These are phyloP conservation scores for Matsumyia berberina DNA, from an alignment of 2,888 invertebrate genomes.

Conservation along the genomic window DNA sequence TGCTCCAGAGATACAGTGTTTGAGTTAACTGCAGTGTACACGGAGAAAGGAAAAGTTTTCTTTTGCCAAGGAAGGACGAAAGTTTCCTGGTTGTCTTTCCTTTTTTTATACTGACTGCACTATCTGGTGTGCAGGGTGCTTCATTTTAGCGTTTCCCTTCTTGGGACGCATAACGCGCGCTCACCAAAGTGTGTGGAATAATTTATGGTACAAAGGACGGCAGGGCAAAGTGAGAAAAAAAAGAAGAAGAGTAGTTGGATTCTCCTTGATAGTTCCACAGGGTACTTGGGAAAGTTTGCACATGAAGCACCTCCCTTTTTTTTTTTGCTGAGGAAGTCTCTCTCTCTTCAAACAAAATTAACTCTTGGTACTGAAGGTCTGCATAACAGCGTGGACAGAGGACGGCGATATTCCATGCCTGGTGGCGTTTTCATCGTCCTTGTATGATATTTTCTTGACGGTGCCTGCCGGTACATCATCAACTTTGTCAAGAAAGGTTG, in stretches of 20 bases:
- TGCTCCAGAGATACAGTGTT: conserved; percentile 3
- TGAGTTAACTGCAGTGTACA: conserved; percentile 49
- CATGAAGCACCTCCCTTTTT: conserved; percentile 71
- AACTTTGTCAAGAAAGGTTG: conserved; percentile 55
- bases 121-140: conserved; percentile 38
- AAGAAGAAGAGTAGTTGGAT: conserved; percentile 42
- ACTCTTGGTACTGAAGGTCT: conserved; percentile 58
- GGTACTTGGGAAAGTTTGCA: conserved; percentile 72
- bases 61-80: conserved; percentile 51
- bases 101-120: conserved; percentile 13
- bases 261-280: conserved; percentile 69
- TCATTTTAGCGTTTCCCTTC: not conserved
- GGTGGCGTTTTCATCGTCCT: conserved; percentile 49
- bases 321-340: conserved; percentile 57
- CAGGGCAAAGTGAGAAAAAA: conserved; percentile 46
- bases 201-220: conserved; percentile 74
- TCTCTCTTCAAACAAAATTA: conserved; percentile 74
- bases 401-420: conserved; percentile 58
- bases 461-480: conserved; percentile 49
- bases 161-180: conserved; percentile 61
- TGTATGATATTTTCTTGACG: conserved; percentile 45
- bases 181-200: conserved; percentile 68
- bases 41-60: conserved; percentile 55
- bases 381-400: conserved; percentile 22
- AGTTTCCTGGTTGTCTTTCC: conserved; percentile 61